Evolutionary conservation across 2,888 invertebrate species (phyloP), one percentile per base, ranked within the genome.

Genomic region (Halictus ligatus): DNA sequence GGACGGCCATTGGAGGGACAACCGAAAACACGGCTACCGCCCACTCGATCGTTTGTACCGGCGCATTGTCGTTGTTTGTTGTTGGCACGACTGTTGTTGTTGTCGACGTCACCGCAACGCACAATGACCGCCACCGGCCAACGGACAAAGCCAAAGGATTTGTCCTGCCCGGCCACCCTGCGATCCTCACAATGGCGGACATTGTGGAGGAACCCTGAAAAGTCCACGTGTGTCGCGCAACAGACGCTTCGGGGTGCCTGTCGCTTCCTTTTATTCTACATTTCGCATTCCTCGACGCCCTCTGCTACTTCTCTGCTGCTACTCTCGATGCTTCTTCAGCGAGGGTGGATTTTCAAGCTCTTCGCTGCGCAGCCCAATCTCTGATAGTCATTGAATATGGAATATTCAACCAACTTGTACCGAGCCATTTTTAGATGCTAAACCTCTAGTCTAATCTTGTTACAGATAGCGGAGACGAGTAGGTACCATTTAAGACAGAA

Each of bases 11-110:
- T n/a, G 21, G 21, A n/a, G 58, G 87, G 86, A 91, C 91, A 90
- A 87, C 86, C 89, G 89, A 91, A 92, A 92, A 93, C 92, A 93
- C 89, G 90, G 83, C 92, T 92, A 91, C 91, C 91, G 92, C 92
- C 92, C 88, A 92, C 91, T 92, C 89, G 83, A 90, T 88, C 91
- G 91, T 91, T 91, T 89, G 88, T 91, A 88, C 77, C 69, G 46
- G 75, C 78, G 89, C 73, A 89, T 90, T 91, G 91, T 90, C 87
- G 86, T 85, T 80, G 87, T 80, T 82, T 82, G 85, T 84, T 88
- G 88, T 89, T 83, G 86, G 77, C 80, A 75, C 75, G 35, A 69
- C 79, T n/a, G 54, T 54, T 54, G 54, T n/a, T 81, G 84, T 78
- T 85, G 83, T 89, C 83, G 83, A 78, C 80, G 82, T 91, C 85